These are phyloP conservation scores for Xylota sylvarum DNA, from an alignment of 2,888 invertebrate genomes.

Conservation along the genomic window DNA sequence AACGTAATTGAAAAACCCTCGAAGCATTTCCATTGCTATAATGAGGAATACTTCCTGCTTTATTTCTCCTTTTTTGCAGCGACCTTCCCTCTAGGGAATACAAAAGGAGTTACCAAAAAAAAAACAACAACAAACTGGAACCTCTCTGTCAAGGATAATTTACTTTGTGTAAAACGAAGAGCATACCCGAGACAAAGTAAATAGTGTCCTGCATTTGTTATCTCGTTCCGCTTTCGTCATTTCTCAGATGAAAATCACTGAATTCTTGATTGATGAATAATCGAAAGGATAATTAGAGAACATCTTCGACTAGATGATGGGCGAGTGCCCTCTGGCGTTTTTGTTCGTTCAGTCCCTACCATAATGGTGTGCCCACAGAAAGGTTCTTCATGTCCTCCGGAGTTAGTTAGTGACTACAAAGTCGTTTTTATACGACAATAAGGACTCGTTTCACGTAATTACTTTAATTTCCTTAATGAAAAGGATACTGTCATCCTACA, in stretches of 20 bases:
- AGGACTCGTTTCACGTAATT: conserved; percentile 35
- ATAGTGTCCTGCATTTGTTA: conserved; percentile 40
- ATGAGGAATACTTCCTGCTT: conserved; percentile 50
- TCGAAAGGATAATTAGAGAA: conserved; percentile 63
- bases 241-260: conserved; percentile 12
- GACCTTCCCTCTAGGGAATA: neutral
- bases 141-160: conserved; percentile 42
- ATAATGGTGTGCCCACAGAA: neutral
- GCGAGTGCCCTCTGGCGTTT: neutral
- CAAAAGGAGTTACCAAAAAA: conserved; percentile 1
- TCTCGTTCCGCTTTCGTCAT: conserved; percentile 1
- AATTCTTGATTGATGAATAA: conserved; percentile 66
- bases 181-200: conserved; percentile 9
- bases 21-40: conserved; percentile 50
- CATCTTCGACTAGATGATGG: conserved; percentile 21
- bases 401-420: conserved; percentile 37
- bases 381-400: conserved; percentile 7
- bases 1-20: conserved; percentile 64
- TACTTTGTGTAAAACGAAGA: conserved; percentile 9
- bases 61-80: neutral
- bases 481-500: conserved; percentile 28
- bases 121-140: neutral
- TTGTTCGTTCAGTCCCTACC: neutral
- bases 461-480: conserved; percentile 61
- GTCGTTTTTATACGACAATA: conserved; percentile 28